Percentiles rank a stretch among this genome's conserved stretches.
These are phyloP conservation scores for Aurelia sp. DNA, from an alignment of 30 jellyfish, hydroid and myxozoan species.

Conservation along the genomic window DNA sequence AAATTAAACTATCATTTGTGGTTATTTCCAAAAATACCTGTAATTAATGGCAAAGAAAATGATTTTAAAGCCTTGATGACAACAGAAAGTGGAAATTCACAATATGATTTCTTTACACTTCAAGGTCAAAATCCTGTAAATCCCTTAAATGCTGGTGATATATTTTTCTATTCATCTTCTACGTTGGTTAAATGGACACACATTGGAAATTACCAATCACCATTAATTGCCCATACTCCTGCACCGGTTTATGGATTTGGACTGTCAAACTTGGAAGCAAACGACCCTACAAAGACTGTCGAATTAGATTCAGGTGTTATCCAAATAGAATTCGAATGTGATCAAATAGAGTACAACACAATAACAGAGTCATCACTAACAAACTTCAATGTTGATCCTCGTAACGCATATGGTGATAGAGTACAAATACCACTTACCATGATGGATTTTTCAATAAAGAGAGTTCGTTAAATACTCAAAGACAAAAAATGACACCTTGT, in stretches of 20 bases:
- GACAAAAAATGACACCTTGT: no score
- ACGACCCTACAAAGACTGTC: not conserved
- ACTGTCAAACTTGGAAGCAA: not conserved
- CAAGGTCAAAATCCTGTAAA: not conserved
- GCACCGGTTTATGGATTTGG: not conserved
- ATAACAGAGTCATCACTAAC: not conserved
- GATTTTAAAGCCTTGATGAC: not conserved
- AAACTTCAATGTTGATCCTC: not conserved
- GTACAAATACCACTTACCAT: not conserved
- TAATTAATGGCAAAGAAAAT: not conserved
- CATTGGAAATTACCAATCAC: not conserved
- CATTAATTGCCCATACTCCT: not conserved
- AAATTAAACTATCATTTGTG: not conserved
- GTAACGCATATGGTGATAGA: not conserved
- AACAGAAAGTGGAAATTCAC: not conserved
- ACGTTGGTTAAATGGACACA: not conserved
- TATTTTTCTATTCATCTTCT: not conserved
- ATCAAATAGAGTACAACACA: not conserved
- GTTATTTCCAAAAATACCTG: not conserved
- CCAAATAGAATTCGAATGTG: not conserved
- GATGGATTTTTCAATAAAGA: not conserved
- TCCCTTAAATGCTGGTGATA: not conserved
- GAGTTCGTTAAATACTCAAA: not conserved
- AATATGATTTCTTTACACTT: not conserved
- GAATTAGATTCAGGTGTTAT: no score